Percentiles rank a stretch among this genome's conserved stretches.
Conservation (phyloP, 2,113 vertebrate species). For the Elgaria multicarinata region DNA sequence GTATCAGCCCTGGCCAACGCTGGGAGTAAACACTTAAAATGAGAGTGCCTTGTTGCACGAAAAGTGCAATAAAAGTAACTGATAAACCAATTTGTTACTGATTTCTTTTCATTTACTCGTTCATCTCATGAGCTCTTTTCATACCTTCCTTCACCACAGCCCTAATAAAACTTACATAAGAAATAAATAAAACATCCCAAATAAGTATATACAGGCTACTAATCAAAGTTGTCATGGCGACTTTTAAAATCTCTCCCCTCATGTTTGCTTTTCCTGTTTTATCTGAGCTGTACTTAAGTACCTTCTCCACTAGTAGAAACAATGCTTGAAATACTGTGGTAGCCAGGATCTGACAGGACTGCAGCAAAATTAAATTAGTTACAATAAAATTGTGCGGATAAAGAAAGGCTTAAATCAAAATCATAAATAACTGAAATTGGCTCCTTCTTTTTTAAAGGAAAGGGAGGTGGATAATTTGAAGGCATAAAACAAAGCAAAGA, state of each 20-base stretch:
- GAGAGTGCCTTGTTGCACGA: conserved; percentile 64
- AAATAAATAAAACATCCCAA: conserved; percentile 67
- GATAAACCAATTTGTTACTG: conserved; percentile 59
- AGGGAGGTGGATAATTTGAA: not conserved
- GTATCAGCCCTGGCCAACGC: conserved; percentile 39
- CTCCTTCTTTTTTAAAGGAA: conserved; percentile 32
- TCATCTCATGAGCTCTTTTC: conserved; percentile 43
- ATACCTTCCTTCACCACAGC: conserved; percentile 49
- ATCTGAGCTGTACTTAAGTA: conserved; percentile 42
- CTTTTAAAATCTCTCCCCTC: conserved; percentile 17
- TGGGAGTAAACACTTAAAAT: conserved; percentile 50
- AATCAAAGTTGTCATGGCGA: conserved; percentile 34
- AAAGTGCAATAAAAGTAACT: conserved; percentile 59
- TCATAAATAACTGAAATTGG: conserved; percentile 24
- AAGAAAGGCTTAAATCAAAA: conserved; percentile 48
- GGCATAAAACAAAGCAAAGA: conserved; percentile 22
- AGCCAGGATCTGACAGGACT: conserved; percentile 14
- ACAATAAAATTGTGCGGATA: conserved; percentile 53
- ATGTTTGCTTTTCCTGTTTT: conserved; percentile 24
- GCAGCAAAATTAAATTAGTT: conserved; percentile 51
- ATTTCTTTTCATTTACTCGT: conserved; percentile 60
- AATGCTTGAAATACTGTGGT: conserved; percentile 36
- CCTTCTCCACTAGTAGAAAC: conserved; percentile 25
- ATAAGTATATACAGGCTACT: conserved; percentile 44
- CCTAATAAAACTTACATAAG: conserved; percentile 34